Evolutionary conservation across 2,113 vertebrate species (phyloP).

Genomic region (Paracyprichromis sp.): DNA sequence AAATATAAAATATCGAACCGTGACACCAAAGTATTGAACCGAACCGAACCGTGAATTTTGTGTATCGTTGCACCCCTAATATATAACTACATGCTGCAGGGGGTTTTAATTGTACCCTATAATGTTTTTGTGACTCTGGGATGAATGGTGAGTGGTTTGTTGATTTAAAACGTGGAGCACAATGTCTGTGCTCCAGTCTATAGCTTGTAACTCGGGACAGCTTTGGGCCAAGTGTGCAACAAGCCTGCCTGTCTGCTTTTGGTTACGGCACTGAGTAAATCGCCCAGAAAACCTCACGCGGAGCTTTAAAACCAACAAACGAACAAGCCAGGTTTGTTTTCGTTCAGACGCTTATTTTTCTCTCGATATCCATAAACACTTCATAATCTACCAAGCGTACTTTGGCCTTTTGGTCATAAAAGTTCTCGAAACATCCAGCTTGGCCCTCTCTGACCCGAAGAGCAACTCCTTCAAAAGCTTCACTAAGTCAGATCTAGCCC

Average conservation of each 20-base stretch:
- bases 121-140: not conserved
- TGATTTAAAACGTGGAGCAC: not conserved
- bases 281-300: not conserved
- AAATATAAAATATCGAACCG: too few species aligned
- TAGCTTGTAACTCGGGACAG: conserved; percentile 1
- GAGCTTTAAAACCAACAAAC: not conserved
- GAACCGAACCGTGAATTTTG: too few species aligned
- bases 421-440: not conserved
- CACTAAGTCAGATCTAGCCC: not conserved
- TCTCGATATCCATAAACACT: not conserved
- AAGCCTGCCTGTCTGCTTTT: conserved; percentile 4
- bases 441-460: not conserved
- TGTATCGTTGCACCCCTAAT: not conserved
- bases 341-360: not conserved
- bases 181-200: not conserved
- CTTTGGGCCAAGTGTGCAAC: conserved; percentile 32
- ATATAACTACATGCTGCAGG: not conserved
- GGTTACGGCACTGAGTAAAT: conserved; percentile 19
- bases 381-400: not conserved
- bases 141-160: not conserved
- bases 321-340: not conserved
- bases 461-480: not conserved
- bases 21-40: too few species aligned
- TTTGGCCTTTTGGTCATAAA: not conserved
- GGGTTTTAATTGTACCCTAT: not conserved